Evolutionary conservation across 1,140 invertebrate genomes (phyloP), one percentile per base, ranked within the genome.

Genomic region (Homalodisca vitripennis): DNA sequence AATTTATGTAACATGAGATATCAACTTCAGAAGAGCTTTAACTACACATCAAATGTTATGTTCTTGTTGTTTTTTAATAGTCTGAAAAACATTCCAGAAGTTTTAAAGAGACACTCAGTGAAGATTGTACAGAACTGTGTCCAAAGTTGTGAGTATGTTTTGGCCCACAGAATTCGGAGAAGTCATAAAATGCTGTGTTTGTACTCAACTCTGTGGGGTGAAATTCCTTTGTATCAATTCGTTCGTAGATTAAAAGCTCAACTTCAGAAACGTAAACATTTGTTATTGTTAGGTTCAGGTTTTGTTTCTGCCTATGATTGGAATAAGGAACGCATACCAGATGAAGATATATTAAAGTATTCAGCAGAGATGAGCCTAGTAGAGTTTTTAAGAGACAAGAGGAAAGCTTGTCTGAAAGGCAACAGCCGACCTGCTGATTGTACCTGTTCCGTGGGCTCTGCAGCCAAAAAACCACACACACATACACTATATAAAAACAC

Each of bases 181-280:
- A 81, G 83, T 20, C 81, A 88, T 71, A 86, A 88, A 72, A 80
- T 89, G 73, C 81, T 88, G 71, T 81, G 81, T 41, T 78, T 88
- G 12, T 89, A 88, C 74, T 82, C 83, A 1, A 83, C 80, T 70
- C 80, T 88, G 55, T 88, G 87, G 83, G 86, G 86, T 34, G 84
- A 88, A 66, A 77, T 81, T 1, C 82, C 82, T 3, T 74, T 88
- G 0, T 83, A 80, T 68, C 81, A 84, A 55, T 79, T 88, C 1
- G 75, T 87, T 32, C 80, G 79, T 27, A 76, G 77, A 13, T 83
- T 86, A 77, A 81, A 80, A 55, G 75, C 76, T 12, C 80, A 80
- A 46, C 78, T 85, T 67, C 12, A 85, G 6, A 65, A 82, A 0
- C 79, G 80, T 63, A 78, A 63, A n/a, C 69, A 55, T 65, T n/a